Percentiles rank a stretch among this genome's conserved stretches.
These are phyloP conservation scores for Chloroclysta siterata DNA, from an alignment of 2,888 invertebrate species.

Conservation along the genomic window DNA sequence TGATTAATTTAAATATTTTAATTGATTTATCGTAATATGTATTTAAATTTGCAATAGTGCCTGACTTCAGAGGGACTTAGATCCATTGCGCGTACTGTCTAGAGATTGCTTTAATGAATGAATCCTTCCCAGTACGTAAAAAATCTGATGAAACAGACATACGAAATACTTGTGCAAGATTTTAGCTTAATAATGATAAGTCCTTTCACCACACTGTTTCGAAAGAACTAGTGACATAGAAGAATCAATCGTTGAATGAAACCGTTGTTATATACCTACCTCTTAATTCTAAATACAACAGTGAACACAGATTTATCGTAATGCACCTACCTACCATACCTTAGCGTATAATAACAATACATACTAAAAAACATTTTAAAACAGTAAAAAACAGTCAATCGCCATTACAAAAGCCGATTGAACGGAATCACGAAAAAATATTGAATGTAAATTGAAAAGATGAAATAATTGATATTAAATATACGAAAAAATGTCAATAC, in stretches of 20 bases:
- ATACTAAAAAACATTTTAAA: background rate
- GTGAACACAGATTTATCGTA: slow-evolving; percentile 26
- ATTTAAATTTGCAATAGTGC: too few species aligned
- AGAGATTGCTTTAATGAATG: too few species aligned
- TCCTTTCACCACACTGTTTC: too few species aligned
- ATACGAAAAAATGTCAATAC: too few species aligned
- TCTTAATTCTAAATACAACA: slow-evolving; percentile 22
- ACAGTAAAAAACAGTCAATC: background rate
- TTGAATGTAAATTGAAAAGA: background rate
- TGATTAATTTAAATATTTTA: too few species aligned
- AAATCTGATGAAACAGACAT: background rate
- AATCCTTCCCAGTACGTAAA: too few species aligned
- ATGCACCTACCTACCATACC: background rate
- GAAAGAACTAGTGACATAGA: too few species aligned
- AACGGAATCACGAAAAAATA: background rate
- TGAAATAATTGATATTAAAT: too few species aligned
- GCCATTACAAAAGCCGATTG: too few species aligned
- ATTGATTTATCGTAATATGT: too few species aligned
- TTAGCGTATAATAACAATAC: slow-evolving; percentile 4
- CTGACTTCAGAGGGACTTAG: too few species aligned
- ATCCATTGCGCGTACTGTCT: too few species aligned
- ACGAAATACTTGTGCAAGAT: background rate
- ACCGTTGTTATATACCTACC: slow-evolving; percentile 5
- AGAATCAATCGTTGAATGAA: slow-evolving; percentile 1
- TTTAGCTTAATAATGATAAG: background rate